phyloP scores from a whole-genome alignment of 2,888 invertebrate species.

The Gisinianus flammeolus region DNA sequence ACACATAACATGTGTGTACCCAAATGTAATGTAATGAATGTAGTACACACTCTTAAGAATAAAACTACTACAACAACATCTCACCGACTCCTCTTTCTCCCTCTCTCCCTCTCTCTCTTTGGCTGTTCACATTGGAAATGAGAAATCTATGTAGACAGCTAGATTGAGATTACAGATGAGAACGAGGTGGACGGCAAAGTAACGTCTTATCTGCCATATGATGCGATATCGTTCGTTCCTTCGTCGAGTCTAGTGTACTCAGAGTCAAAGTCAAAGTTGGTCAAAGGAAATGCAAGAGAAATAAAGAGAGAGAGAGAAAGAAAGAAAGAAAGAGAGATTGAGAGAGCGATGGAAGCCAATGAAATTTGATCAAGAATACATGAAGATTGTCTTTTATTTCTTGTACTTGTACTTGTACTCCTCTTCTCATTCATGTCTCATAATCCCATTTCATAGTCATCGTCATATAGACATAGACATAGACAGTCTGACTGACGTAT shows the following conservation, averaged over 20 bases:
- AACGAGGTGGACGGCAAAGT: too few species aligned
- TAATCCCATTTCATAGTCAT: neutral
- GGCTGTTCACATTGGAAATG: neutral
- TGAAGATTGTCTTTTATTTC: slow-evolving; percentile 1
- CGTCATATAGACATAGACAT: neutral
- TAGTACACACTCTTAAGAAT: too few species aligned
- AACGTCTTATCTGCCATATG: slow-evolving; percentile 18
- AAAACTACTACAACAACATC: too few species aligned
- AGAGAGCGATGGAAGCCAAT: neutral
- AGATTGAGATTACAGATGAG: neutral
- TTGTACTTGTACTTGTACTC: neutral
- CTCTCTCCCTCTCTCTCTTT: neutral
- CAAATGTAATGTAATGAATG: too few species aligned
- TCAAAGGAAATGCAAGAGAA: too few species aligned
- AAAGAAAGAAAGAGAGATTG: neutral
- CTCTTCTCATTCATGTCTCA: neutral
- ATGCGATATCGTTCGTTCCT: neutral
- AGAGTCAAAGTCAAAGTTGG: too few species aligned
- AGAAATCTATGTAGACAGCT: neutral
- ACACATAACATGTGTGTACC: neutral
- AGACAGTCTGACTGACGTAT: neutral
- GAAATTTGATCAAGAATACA: slow-evolving; percentile 32
- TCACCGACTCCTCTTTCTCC: neutral
- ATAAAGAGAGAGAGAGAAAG: neutral
- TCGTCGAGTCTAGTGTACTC: neutral